Percentiles rank a stretch among this genome's conserved stretches.
These are phyloP conservation scores for Apocrypta bakeri DNA, from an alignment of 1,140 invertebrate species.

Conservation along the genomic window DNA sequence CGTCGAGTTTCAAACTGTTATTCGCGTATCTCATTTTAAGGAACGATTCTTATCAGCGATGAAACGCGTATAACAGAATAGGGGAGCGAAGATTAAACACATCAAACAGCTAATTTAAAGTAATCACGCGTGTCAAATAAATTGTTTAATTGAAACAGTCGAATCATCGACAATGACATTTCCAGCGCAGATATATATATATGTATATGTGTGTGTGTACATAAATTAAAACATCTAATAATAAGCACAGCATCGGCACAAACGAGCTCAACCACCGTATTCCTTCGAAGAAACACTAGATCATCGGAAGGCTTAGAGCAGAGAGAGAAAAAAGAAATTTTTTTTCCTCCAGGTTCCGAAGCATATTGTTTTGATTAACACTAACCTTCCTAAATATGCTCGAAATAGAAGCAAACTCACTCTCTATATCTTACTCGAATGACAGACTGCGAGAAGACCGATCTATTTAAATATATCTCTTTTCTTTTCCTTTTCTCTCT, in stretches of 20 bases:
- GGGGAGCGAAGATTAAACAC: too few species aligned
- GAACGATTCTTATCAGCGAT: conserved; percentile 15
- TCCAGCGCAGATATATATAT: too few species aligned
- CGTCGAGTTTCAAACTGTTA: background rate
- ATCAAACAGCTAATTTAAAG: too few species aligned
- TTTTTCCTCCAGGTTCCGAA: background rate
- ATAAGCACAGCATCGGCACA: background rate
- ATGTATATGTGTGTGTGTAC: too few species aligned
- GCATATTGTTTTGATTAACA: conserved; percentile 50
- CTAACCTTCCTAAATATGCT: conserved; percentile 46
- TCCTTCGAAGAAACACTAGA: conserved; percentile 38
- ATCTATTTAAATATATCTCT: conserved; percentile 48
- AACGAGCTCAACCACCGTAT: background rate
- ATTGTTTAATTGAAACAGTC: background rate
- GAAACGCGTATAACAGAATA: background rate
- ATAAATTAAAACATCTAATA: too few species aligned
- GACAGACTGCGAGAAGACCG: conserved; percentile 19
- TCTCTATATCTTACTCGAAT: conserved; percentile 1
- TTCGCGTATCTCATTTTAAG: background rate
- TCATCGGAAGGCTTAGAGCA: background rate
- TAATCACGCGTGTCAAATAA: too few species aligned
- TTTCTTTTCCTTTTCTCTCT: background rate
- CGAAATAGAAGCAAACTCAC: conserved; percentile 46
- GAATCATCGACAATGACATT: background rate
- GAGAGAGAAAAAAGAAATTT: background rate